Evolutionary conservation across 2,113 vertebrate genomes (phyloP).

Genomic region (Labeo catla): DNA sequence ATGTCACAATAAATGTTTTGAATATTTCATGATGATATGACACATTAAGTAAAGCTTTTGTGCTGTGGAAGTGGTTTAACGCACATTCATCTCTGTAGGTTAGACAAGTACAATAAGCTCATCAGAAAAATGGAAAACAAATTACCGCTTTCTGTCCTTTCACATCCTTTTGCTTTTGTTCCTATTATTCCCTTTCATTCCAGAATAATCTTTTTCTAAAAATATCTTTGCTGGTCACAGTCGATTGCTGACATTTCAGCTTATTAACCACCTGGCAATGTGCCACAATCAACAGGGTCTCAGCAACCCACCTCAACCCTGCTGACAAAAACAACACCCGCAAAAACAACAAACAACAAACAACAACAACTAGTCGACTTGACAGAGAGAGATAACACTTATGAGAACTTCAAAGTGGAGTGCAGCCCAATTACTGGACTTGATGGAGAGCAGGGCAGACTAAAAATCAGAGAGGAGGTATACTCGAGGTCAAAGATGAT

Average conservation of each 20-base stretch:
- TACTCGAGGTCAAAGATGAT: conserved; percentile 3
- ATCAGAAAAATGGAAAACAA: background rate
- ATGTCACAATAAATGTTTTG: background rate
- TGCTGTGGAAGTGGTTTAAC: background rate
- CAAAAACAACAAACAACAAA: conserved; percentile 27
- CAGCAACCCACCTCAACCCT: conserved; percentile 21
- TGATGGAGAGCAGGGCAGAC: conserved; percentile 16
- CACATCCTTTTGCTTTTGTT: background rate
- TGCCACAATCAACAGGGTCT: conserved; percentile 34
- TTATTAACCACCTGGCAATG: conserved; percentile 62
- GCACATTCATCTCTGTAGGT: background rate
- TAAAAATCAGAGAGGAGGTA: conserved; percentile 12
- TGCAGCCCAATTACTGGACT: conserved; percentile 30
- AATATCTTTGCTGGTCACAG: conserved; percentile 56
- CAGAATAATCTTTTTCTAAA: conserved; percentile 56
- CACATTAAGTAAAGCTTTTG: conserved; percentile 11
- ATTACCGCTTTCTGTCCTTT: background rate
- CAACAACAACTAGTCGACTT: background rate
- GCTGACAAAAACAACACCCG: conserved; percentile 26
- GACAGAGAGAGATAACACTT: conserved; percentile 13
- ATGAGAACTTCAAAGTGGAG: conserved; percentile 46
- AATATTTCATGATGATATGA: conserved; percentile 9
- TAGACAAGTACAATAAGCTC: background rate
- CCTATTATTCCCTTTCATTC: conserved; percentile 1
- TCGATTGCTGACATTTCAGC: conserved; percentile 55